Evolutionary conservation across 2,797 vertebrate species (phyloP), one percentile per base, ranked within the genome.

Genomic region (Eulemur mongoz): DNA sequence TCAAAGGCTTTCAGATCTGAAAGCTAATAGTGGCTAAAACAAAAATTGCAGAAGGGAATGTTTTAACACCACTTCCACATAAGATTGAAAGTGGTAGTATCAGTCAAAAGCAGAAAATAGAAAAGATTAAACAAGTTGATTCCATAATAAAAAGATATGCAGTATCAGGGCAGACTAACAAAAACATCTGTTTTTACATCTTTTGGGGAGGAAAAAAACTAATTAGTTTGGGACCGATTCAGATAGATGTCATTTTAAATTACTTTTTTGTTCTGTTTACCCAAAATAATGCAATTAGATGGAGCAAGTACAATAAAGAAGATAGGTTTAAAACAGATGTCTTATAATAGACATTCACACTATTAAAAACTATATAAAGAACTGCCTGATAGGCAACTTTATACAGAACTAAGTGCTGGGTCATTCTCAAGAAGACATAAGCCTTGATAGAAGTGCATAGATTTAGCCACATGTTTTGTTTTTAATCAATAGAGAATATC

Each of bases 261-360:
- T 96, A 97, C 57, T 84, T 90, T 84, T 79, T 96, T 91, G 85
- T 97, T 97, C 96, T 92, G 69, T 87, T 95, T 89, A 82, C 23
- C 96, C 10, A 78, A 96, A 96, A 70, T 97, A 97, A 98, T 97
- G 83, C 84, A 97, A 91, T 98, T 97, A 98, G 94, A 98, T 97
- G 40, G 94, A 96, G 89, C 97, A 98, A 98, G 80, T 43, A 70
- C 73, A 96, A 93, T 97, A 95, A 96, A 97, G 52, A 89, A 94
- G 75, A 97, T 92, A 94, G 43, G 70, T 97, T 97, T 96, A 94
- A 97, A 98, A 94, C 93, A 97, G 93, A 96, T 98, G 97, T 91
- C 97, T 94, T 30, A 27, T 69, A 97, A 94, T 89, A 96, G 0
- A 94, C 93, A 97, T 97, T 97, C 89, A 96, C 73, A 91, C 85